phyloP scores from a whole-genome alignment of 64 coral and sea anemone genomes.

The Pachyseris speciosa region DNA sequence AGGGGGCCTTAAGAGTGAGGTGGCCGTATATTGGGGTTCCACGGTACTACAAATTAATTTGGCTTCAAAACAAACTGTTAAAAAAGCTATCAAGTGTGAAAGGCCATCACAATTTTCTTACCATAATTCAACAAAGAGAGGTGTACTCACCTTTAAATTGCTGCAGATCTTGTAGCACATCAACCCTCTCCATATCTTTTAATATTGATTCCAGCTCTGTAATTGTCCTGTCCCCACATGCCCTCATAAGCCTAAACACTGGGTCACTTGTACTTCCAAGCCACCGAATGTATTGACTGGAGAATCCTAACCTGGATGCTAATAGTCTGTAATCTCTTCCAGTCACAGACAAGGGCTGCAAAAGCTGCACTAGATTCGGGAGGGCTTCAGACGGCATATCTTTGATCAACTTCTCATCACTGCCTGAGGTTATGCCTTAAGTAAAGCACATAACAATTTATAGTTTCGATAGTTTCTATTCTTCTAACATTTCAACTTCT shows the following conservation, averaged over 20 bases:
- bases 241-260: conserved; percentile 28
- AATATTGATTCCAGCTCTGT: conserved; percentile 39
- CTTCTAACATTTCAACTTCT: too few relatives aligned
- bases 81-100: too few relatives aligned
- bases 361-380: not conserved
- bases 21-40: too few relatives aligned
- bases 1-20: too few relatives aligned
- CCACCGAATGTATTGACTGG: conserved; percentile 42
- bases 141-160: conserved; percentile 52
- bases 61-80: too few relatives aligned
- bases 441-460: too few relatives aligned
- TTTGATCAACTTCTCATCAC: conserved; percentile 48
- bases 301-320: conserved; percentile 55
- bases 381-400: conserved; percentile 63
- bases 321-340: conserved; percentile 64
- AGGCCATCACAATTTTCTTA: too few relatives aligned
- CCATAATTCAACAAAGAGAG: too few relatives aligned
- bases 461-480: too few relatives aligned
- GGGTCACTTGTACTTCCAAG: conserved; percentile 45
- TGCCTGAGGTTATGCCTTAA: not conserved
- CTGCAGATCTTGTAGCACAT: conserved; percentile 65
- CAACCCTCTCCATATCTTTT: conserved; percentile 42
- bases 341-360: conserved; percentile 8
- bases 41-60: too few relatives aligned
- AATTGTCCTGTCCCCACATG: conserved; percentile 2